phyloP scores from a whole-genome alignment of 1,140 invertebrate genomes.

The Dryas iulia region DNA sequence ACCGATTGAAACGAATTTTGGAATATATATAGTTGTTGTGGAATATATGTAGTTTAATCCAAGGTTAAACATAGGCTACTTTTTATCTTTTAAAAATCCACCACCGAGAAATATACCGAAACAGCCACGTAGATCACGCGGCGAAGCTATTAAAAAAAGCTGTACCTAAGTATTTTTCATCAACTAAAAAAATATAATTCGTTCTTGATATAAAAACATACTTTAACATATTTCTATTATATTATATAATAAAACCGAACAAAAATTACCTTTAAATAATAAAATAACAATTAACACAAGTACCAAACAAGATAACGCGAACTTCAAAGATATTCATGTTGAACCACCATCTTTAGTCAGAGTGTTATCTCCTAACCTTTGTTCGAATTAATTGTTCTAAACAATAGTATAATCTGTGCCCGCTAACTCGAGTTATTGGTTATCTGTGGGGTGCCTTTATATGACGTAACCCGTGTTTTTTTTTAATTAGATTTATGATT shows the following conservation, averaged over 20 bases:
- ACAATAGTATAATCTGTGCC: slow-evolving; percentile 32
- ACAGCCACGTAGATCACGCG: too few relatives aligned
- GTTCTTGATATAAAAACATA: too few relatives aligned
- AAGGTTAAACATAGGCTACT: too few relatives aligned
- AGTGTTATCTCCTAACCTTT: slow-evolving; percentile 20
- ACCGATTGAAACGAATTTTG: too few relatives aligned
- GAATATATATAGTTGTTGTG: too few relatives aligned
- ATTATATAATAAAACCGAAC: not conserved
- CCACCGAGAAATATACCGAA: too few relatives aligned
- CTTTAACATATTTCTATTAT: not conserved
- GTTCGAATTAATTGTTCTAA: slow-evolving; percentile 28
- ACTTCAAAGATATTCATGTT: slow-evolving; percentile 8
- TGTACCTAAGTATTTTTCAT: too few relatives aligned
- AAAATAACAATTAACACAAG: not conserved
- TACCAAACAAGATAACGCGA: not conserved
- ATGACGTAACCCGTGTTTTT: slow-evolving; percentile 15
- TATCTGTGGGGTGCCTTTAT: slow-evolving; percentile 22
- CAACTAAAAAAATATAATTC: too few relatives aligned
- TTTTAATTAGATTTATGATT: not conserved
- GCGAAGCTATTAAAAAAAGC: too few relatives aligned
- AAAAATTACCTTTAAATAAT: not conserved
- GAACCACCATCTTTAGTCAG: slow-evolving; percentile 13
- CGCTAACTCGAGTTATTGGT: slow-evolving; percentile 25
- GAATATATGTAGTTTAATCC: too few relatives aligned
- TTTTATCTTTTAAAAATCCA: too few relatives aligned